Evolutionary conservation across 2,797 vertebrate species (phyloP).

Genomic region (Danio albolineatus): DNA sequence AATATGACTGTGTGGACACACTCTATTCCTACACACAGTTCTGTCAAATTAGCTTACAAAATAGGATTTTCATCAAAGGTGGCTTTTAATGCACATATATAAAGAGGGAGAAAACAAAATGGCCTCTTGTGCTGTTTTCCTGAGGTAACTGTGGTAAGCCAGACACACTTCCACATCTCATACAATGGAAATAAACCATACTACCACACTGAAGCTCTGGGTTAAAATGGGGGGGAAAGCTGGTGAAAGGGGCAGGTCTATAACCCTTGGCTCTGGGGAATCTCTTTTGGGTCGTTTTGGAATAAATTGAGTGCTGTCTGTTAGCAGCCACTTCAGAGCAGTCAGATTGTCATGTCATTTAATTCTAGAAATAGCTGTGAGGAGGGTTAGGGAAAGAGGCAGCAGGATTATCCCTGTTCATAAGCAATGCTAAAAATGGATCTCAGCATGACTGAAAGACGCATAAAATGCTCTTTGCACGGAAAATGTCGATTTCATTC

Average conservation of each 20-base stretch:
- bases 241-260: neutral
- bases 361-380: constrained; percentile 17
- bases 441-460: neutral
- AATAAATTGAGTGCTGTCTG: constrained; percentile 6
- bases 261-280: constrained; percentile 6
- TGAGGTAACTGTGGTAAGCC: neutral
- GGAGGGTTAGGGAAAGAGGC: neutral
- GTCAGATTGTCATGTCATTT: constrained; percentile 10
- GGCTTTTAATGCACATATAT: neutral
- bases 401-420: neutral
- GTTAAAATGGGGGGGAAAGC: neutral
- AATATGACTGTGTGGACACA: too few relatives aligned
- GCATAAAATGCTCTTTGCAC: neutral
- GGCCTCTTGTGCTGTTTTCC: neutral
- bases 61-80: too few relatives aligned
- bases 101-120: neutral
- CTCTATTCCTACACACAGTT: too few relatives aligned
- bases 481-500: neutral
- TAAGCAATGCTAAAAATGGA: neutral
- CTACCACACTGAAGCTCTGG: neutral
- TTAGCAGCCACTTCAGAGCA: neutral
- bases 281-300: neutral
- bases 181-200: neutral
- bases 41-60: too few relatives aligned
- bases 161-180: neutral